Conservation (phyloP, 1,140 invertebrate genomes). For the Portunus trituberculatus region DNA sequence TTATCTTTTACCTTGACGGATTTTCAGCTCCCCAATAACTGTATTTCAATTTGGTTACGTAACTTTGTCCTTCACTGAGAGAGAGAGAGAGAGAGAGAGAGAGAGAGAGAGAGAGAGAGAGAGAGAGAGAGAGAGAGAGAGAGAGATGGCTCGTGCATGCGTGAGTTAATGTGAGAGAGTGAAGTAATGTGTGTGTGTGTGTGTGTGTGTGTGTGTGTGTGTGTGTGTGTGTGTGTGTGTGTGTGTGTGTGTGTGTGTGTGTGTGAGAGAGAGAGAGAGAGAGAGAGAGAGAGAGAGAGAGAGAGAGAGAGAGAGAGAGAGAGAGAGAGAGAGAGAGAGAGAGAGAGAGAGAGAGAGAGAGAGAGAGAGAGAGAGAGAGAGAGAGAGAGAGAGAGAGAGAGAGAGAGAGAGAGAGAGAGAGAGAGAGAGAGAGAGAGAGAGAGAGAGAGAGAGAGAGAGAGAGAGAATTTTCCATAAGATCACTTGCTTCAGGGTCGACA, state of each 20-base stretch:
- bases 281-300: not conserved
- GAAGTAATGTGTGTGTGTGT: conserved; percentile 1
- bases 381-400: not conserved
- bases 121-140: no score
- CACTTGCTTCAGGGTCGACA: no score
- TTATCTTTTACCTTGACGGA: no score
- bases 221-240: not conserved
- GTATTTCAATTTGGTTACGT: no score
- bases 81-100: no score
- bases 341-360: not conserved
- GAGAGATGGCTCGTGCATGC: no score
- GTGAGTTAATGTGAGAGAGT: no score
- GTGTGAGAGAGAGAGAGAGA: not conserved
- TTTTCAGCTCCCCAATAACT: no score
- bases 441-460: conserved; percentile 33
- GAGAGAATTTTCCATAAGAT: conserved; percentile 9
- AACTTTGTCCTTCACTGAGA: no score
- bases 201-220: not conserved
- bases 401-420: not conserved
- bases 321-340: conserved; percentile 10
- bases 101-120: no score
- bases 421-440: not conserved
- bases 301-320: not conserved
- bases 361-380: not conserved
- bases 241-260: not conserved